Evolutionary conservation across 2,797 vertebrate species (phyloP).

Genomic region (Parambassis ranga): DNA sequence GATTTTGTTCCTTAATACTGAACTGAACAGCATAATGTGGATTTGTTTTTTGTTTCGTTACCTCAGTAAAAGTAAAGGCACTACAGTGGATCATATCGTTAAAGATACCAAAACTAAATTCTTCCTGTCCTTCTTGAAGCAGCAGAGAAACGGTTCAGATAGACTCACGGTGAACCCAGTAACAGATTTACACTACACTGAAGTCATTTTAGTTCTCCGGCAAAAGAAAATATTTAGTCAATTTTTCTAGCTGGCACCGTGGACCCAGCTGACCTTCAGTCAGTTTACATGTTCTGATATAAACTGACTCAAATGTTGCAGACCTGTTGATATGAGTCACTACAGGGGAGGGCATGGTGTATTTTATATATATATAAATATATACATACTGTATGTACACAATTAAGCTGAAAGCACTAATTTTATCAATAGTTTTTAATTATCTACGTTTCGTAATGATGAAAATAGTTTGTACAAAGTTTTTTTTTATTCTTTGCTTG

Average conservation of each 20-base stretch:
- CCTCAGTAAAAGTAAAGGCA: conserved; percentile 49
- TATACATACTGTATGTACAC: conserved; percentile 85
- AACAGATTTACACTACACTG: background rate
- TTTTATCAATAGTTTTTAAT: conserved; percentile 90
- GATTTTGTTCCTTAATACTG: background rate
- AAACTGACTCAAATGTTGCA: conserved; percentile 41
- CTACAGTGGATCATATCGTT: conserved; percentile 22
- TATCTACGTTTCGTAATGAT: conserved; percentile 86
- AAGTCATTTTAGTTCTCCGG: conserved; percentile 5
- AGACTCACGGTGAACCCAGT: background rate
- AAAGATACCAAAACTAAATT: conserved; percentile 56
- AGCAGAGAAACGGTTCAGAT: conserved; percentile 20
- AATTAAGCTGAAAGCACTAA: conserved; percentile 96
- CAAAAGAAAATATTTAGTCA: too few relatives aligned
- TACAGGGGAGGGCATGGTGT: conserved; percentile 79
- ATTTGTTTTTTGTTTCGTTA: conserved; percentile 31
- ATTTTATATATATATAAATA: conserved; percentile 64
- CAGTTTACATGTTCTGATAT: conserved; percentile 32
- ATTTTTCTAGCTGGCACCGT: conserved; percentile 3
- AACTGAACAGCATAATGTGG: background rate
- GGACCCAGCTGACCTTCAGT: conserved; percentile 5
- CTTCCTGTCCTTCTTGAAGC: conserved; percentile 32
- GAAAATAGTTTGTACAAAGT: conserved; percentile 92
- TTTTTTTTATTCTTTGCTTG: conserved; percentile 71
- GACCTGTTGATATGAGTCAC: conserved; percentile 72